phyloP scores from a whole-genome alignment of 1,140 invertebrate species.

The Magallana gigas region DNA sequence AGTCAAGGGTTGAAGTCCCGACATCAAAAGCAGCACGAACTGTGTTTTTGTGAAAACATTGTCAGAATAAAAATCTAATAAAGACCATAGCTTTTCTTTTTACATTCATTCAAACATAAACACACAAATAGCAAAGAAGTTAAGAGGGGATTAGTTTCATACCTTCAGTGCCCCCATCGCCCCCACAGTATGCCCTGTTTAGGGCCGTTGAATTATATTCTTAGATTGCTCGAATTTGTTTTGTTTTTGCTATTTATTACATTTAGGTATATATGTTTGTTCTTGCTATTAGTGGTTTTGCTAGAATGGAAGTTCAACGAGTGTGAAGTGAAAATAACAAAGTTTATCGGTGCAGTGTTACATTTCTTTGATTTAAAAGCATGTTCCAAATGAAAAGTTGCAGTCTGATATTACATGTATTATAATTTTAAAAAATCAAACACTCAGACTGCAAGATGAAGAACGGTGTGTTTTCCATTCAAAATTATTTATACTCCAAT shows the following conservation, averaged over 20 bases:
- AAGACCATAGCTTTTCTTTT: not conserved
- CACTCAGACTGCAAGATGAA: no score
- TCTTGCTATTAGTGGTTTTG: not conserved
- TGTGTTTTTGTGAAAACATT: slow-evolving; percentile 17
- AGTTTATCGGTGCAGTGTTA: no score
- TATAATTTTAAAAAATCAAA: no score
- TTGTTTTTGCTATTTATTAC: not conserved
- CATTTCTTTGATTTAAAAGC: no score
- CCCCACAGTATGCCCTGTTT: not conserved
- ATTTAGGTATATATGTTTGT: not conserved
- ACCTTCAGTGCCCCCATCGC: not conserved
- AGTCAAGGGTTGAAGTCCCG: not conserved
- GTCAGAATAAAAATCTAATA: not conserved
- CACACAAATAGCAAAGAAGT: not conserved
- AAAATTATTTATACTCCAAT: no score
- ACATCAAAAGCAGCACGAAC: slow-evolving; percentile 4
- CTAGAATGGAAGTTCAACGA: not conserved
- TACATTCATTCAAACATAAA: not conserved
- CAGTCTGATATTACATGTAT: no score
- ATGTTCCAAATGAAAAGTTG: no score
- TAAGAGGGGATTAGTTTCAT: not conserved
- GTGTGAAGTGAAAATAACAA: no score
- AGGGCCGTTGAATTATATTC: not conserved
- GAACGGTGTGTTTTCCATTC: no score
- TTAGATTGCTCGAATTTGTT: not conserved